Evolutionary conservation across 2,113 vertebrate species (phyloP), one percentile per base, ranked within the genome.

Genomic region (Pleuronectes platessa): DNA sequence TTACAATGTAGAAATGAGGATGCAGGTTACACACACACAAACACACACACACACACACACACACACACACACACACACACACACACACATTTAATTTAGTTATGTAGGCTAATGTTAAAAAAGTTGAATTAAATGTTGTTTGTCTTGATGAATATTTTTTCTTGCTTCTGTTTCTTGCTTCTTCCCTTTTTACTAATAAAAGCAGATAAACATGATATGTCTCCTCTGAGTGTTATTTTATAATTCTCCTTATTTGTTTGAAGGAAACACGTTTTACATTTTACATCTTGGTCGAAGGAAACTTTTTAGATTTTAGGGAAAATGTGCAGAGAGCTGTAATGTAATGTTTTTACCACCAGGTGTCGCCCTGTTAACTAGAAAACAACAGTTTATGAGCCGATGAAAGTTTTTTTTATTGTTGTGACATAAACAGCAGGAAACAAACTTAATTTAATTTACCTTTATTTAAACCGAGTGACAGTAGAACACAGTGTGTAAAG

Each of bases 291-390:
- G 51, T 17, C 17, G 2, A 5, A 17, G 4, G 45, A 5, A 47
- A 47, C 12, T 47, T 15, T 45, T 45, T 42, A 42, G 40, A 42
- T 11, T 40, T 11, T 3, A 18, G 18, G 51, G 1, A 9, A 53
- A 53, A 15, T 31, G 31, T 31, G 5, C 31, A 31, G 31, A 54
- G 2, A 5, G 2, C 53, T 78, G 78, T 40, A 63, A 54, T 72
- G n/a, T 0, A 21, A 3, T 0, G 6, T 13, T 72, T 2, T 58
- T 24, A 1, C 71, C 84, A 81, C 77, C 2, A 85, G 89, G 0
- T 76, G 88, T 51, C 82, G 82, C 58, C 17, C 24, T 17, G 24
- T 60, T 54, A 10, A 7, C 24, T 13, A 58, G 4, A 17, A 24
- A 0, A 61, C 18, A 12, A 37, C 60, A 51, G 4, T 15, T 51